Evolutionary conservation across 2,888 invertebrate genomes (phyloP).

Genomic region (Malthinus seriepunctatus): DNA sequence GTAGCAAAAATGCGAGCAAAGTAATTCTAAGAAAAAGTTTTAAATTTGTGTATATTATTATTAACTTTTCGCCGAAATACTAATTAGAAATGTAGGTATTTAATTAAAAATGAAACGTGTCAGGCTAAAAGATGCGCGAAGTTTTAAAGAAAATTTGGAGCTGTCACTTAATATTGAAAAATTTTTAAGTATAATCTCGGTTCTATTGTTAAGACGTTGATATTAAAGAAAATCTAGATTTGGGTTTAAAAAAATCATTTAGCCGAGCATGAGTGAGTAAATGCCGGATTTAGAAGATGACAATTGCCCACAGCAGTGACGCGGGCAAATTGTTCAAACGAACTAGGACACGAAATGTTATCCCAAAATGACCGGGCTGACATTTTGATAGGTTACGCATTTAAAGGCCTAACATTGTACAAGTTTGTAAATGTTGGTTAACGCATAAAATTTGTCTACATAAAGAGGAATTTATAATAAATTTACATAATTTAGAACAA

Average conservation of each 20-base stretch:
- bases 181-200: background rate
- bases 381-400: slow-evolving; percentile 3
- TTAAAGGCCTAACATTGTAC: background rate
- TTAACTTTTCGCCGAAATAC: slow-evolving; percentile 1
- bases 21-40: background rate
- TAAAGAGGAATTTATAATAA: too few species aligned
- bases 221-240: background rate
- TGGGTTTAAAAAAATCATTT: background rate
- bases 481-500: background rate
- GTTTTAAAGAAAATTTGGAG: too few species aligned
- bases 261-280: slow-evolving; percentile 2
- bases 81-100: background rate
- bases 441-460: too few species aligned
- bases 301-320: slow-evolving; percentile 29
- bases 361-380: slow-evolving; percentile 1
- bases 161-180: background rate
- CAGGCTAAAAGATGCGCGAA: background rate
- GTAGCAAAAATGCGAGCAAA: background rate
- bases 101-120: slow-evolving; percentile 6
- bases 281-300: slow-evolving; percentile 29
- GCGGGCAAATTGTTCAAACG: slow-evolving; percentile 21
- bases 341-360: slow-evolving; percentile 4
- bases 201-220: background rate
- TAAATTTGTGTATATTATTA: slow-evolving; percentile 1
- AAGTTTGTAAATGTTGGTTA: background rate